Base-by-base conservation (phyloP, 2,888 invertebrate genomes). In the Mesoligia furuncula region DNA sequence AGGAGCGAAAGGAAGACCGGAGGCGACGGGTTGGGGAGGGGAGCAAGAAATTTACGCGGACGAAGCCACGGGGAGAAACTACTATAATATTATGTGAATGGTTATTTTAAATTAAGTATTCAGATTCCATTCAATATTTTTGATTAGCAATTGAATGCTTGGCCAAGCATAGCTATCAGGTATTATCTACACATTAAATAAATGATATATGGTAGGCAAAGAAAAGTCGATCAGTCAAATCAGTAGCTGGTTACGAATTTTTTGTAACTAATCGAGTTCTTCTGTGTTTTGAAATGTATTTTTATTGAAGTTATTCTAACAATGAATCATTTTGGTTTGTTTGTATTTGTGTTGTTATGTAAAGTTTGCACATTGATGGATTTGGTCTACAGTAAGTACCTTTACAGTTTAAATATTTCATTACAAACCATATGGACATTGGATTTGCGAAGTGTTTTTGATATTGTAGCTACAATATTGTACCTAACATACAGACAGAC, bases 301-400 rank as follows among this genome's bases (percentile, higher is more conserved):
- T 48, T 48, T 48, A 17, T 13, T 48, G 7, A 8, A 27, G 20
- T 39, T 39, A 27, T 54, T 70, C 24, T 31, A 24, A 54, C 17
- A 54, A 73, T 73, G 73, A 27, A 17, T 11, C 1, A 54, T 42
- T 54, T 70, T 73, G 0, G 27, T 24, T 70, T 54, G 24, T 42
- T 54, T 20, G 31, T 27, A 54, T 54, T 54, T 70, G 27, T 42
- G 11, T 27, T 15, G 15, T 17, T 73, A 69, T 39, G 15, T 54
- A 24, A 27, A 13, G 31, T 69, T 27, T 27, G 24, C 4, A 15
- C 17, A 31, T 24, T 54, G 27, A 39, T 73, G 11, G 24, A 27
- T 39, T 59, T 59, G 27, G 59, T 59, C 0, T 20, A 27, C 8
- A 20, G 57, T 57, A 57, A 70, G 57, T 59, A 15, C 15, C 15